Conservation (phyloP, 2,113 vertebrate species). For the Heloderma charlesbogerti region DNA sequence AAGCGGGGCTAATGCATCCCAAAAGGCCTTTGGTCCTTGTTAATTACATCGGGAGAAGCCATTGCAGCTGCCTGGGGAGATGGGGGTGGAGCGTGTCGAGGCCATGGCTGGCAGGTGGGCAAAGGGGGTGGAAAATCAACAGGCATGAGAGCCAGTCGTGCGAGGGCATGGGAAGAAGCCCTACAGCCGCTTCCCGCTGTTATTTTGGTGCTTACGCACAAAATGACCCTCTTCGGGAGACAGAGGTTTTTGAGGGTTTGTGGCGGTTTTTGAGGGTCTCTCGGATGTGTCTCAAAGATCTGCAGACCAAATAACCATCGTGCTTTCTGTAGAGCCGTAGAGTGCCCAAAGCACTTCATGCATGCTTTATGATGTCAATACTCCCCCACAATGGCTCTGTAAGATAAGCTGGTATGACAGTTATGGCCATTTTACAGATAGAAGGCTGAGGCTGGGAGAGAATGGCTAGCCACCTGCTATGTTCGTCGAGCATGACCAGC, state of each 20-base stretch:
- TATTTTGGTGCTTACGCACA: not conserved
- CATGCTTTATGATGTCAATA: not conserved
- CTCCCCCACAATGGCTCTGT: not conserved
- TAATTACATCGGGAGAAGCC: not conserved
- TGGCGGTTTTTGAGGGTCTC: not conserved
- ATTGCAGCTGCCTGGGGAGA: accelerated
- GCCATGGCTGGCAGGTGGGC: not conserved
- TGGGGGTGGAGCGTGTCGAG: not conserved
- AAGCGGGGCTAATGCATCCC: not conserved
- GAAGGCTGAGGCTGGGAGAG: not conserved
- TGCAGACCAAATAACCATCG: not conserved
- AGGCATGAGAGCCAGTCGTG: not conserved
- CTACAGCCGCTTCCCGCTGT: not conserved
- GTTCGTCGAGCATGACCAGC: not conserved
- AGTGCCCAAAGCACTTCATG: not conserved
- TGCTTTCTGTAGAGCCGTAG: not conserved
- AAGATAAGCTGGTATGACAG: not conserved
- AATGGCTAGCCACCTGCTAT: not conserved
- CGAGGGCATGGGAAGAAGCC: not conserved
- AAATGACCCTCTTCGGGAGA: not conserved
- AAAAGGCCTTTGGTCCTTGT: not conserved
- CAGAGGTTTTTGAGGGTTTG: no score
- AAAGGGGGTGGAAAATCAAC: not conserved
- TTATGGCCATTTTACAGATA: not conserved
- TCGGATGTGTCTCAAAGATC: not conserved